Percentiles rank a stretch among this genome's conserved stretches.
These are phyloP conservation scores for Amphiprion percula DNA, from an alignment of 2,113 vertebrate species.

Conservation along the genomic window DNA sequence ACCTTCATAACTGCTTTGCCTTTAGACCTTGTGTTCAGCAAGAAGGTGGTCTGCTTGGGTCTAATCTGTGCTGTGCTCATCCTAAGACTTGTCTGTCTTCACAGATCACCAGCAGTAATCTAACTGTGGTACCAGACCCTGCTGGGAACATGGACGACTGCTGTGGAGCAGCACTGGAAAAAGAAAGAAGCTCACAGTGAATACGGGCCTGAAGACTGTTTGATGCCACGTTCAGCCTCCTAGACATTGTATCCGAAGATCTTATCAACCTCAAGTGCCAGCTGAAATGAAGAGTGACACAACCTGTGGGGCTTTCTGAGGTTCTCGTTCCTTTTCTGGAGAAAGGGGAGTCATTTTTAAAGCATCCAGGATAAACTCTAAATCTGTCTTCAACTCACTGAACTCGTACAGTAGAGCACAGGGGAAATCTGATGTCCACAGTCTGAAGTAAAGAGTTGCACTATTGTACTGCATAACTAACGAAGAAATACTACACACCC, in stretches of 20 bases:
- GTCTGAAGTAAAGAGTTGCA: background rate
- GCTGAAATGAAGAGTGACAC: background rate
- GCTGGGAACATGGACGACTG: background rate
- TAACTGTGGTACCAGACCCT: background rate
- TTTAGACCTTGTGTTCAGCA: background rate
- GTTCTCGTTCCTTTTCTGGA: background rate
- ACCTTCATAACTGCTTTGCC: no score
- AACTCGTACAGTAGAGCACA: no score
- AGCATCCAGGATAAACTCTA: background rate
- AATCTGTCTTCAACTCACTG: background rate
- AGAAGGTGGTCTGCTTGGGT: background rate
- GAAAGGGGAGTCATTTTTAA: background rate
- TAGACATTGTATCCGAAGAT: background rate
- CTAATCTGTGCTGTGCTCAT: background rate
- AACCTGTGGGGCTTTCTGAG: background rate
- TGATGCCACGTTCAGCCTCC: background rate
- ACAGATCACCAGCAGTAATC: conserved; percentile 46
- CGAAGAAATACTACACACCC: background rate
- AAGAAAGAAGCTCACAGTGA: background rate
- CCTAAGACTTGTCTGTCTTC: background rate
- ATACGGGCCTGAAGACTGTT: background rate
- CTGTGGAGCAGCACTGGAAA: background rate
- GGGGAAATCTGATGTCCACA: background rate
- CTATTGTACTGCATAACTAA: conserved; percentile 9
- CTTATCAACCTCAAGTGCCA: conserved; percentile 7